A percentile compares a stretch with the other conserved stretches of the same genome.
Conservation (phyloP, 2,113 vertebrate genomes). For the Gallinago media region DNA sequence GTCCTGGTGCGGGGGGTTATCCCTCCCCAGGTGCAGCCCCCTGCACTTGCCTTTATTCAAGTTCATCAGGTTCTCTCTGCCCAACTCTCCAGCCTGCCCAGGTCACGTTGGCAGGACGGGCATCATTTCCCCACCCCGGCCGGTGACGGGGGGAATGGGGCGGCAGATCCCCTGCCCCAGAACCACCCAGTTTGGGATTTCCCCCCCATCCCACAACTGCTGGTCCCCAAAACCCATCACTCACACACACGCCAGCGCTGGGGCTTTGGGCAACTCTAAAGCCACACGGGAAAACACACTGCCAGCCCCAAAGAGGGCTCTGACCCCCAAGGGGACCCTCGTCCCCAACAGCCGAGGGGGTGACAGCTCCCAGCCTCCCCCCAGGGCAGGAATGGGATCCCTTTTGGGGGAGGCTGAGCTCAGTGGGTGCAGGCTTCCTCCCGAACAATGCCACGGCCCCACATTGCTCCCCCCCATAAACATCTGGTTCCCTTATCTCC, state of each 20-base stretch:
- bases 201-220: neutral
- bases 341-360: accelerated
- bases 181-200: accelerated
- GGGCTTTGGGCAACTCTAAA: neutral
- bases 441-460: neutral
- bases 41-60: too few species aligned
- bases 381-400: neutral
- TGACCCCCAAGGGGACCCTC: neutral
- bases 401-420: neutral
- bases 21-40: too few species aligned
- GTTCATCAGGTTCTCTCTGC: too few species aligned
- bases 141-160: accelerated
- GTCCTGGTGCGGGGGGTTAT: too few species aligned
- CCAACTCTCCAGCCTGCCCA: too few species aligned
- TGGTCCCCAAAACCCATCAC: neutral
- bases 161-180: neutral
- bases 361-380: too few species aligned
- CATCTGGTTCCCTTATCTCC: neutral
- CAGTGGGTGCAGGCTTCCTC: neutral
- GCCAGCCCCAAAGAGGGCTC: neutral
- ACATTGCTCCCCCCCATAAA: neutral
- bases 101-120: accelerated
- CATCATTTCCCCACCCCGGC: neutral
- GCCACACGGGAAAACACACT: neutral
- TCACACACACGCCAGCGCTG: accelerated